phyloP scores from a whole-genome alignment of 2,113 vertebrate genomes.

The Brienomyrus longianalis region DNA sequence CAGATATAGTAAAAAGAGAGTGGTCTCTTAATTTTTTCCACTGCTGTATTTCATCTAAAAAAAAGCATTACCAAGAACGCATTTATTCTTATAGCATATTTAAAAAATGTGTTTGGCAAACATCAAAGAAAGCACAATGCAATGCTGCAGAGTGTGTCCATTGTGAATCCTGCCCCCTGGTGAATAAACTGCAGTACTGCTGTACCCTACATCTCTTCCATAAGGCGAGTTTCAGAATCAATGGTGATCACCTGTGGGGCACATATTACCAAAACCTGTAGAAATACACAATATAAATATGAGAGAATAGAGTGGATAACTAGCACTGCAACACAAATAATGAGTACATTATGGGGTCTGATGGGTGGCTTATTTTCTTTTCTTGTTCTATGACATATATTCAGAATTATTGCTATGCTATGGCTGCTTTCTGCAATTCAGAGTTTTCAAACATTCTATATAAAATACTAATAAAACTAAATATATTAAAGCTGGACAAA shows the following conservation, averaged over 20 bases:
- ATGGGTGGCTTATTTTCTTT: slow-evolving; percentile 16
- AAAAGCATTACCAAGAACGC: background rate
- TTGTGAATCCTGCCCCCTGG: slow-evolving; percentile 40
- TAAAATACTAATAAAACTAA: background rate
- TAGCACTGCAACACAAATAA: slow-evolving; percentile 39
- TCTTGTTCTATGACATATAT: slow-evolving; percentile 9
- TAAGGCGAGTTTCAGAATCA: slow-evolving; percentile 40
- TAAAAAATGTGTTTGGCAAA: background rate
- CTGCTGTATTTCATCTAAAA: background rate
- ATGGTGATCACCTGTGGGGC: slow-evolving; percentile 54
- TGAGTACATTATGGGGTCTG: slow-evolving; percentile 38
- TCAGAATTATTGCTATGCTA: background rate
- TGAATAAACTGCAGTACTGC: slow-evolving; percentile 40
- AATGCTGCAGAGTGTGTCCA: slow-evolving; percentile 32
- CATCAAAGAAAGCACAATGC: slow-evolving; percentile 26
- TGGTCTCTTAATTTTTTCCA: no score
- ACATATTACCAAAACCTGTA: slow-evolving; percentile 17
- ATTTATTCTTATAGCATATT: background rate
- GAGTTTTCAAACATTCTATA: background rate
- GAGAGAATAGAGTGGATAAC: background rate
- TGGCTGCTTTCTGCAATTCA: background rate
- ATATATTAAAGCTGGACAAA: background rate
- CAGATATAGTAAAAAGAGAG: no score
- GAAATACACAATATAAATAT: slow-evolving; percentile 33
- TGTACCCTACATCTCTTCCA: slow-evolving; percentile 12